Evolutionary conservation across 2,888 invertebrate species (phyloP).

Genomic region (Drosophila vallismaia): DNA sequence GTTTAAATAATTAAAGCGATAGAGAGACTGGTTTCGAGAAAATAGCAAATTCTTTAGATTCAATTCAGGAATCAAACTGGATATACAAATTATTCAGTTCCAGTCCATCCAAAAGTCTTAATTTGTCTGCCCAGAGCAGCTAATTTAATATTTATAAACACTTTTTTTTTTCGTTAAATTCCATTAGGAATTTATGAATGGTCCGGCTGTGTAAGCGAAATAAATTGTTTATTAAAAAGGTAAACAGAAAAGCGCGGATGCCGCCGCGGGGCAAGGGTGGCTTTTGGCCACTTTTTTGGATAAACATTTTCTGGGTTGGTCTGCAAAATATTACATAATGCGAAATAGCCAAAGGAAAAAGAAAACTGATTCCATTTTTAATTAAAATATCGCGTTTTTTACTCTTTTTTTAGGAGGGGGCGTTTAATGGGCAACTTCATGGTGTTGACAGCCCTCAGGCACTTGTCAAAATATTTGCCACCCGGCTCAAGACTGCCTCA

Average conservation of each 20-base stretch:
- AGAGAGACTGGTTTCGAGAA: slow-evolving; percentile 13
- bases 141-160: slow-evolving; percentile 67
- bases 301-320: slow-evolving; percentile 15
- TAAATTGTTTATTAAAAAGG: slow-evolving; percentile 64
- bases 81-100: slow-evolving; percentile 5
- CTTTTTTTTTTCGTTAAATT: slow-evolving; percentile 27
- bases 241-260: slow-evolving; percentile 57
- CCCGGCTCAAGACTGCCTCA: slow-evolving; percentile 30
- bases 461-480: slow-evolving; percentile 73
- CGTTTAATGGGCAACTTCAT: slow-evolving; percentile 40
- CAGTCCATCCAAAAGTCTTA: slow-evolving; percentile 23
- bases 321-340: slow-evolving; percentile 58
- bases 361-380: slow-evolving; percentile 53
- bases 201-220: slow-evolving; percentile 42
- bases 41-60: neutral
- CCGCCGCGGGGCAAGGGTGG: slow-evolving; percentile 12
- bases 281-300: slow-evolving; percentile 28
- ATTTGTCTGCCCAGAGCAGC: slow-evolving; percentile 46
- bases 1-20: neutral
- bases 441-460: slow-evolving; percentile 71
- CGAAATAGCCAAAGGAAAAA: slow-evolving; percentile 20
- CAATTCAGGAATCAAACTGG: slow-evolving; percentile 22
- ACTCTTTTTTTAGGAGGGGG: slow-evolving; percentile 55
- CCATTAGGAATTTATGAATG: slow-evolving; percentile 50
- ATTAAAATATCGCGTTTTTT: slow-evolving; percentile 51